phyloP scores from a whole-genome alignment of 92 coral and sea anemone species.

The Zoanthus sociatus region DNA sequence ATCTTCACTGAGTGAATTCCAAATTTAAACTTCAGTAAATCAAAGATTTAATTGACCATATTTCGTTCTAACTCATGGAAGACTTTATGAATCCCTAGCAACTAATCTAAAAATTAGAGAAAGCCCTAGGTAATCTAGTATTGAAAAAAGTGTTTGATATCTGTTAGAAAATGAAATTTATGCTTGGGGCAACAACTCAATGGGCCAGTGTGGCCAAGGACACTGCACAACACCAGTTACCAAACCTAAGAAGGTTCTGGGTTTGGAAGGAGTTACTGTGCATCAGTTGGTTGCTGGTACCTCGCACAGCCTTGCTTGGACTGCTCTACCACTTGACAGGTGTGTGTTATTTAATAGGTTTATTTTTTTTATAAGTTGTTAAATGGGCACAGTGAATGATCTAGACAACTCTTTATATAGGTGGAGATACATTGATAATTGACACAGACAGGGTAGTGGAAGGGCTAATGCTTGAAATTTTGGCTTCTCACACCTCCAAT shows the following conservation, averaged over 20 bases:
- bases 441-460: too few relatives aligned
- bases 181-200: constrained; percentile 94
- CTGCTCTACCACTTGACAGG: constrained; percentile 88
- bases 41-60: too few relatives aligned
- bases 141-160: background rate
- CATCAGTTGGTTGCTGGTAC: constrained; percentile 90
- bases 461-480: too few relatives aligned
- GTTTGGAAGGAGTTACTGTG: constrained; percentile 78
- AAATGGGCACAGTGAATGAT: too few relatives aligned
- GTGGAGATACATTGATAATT: too few relatives aligned
- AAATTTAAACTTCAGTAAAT: too few relatives aligned
- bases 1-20: too few relatives aligned
- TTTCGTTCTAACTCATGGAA: too few relatives aligned
- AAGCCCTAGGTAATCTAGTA: too few relatives aligned
- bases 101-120: background rate
- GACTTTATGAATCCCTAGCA: too few relatives aligned
- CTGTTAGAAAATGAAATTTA: constrained; percentile 62
- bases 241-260: constrained; percentile 83
- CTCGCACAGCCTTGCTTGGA: constrained; percentile 90
- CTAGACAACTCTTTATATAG: too few relatives aligned
- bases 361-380: background rate
- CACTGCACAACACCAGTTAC: constrained; percentile 89
- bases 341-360: background rate
- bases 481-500: too few relatives aligned
- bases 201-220: constrained; percentile 94